These are phyloP conservation scores for Cephus pulcher DNA, from an alignment of 2,888 invertebrate genomes.

Conservation along the genomic window DNA sequence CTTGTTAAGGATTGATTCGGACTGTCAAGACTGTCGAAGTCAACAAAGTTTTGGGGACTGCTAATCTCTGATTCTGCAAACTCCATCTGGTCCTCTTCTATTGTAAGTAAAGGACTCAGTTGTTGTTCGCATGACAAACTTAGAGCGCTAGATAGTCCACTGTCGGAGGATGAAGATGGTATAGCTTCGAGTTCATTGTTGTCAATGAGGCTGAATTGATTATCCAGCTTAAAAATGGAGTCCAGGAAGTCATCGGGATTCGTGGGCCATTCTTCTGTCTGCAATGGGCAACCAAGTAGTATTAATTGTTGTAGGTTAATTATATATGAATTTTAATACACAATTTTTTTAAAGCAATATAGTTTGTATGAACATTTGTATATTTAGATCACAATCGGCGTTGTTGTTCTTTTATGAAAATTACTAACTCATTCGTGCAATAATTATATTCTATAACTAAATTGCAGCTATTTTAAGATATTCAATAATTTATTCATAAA, in stretches of 20 bases:
- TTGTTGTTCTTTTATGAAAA: background rate
- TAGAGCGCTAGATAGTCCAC: slow-evolving; percentile 74
- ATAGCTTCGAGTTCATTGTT: slow-evolving; percentile 71
- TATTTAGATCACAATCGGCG: background rate
- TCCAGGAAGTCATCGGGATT: slow-evolving; percentile 76
- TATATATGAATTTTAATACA: background rate
- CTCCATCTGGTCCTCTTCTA: slow-evolving; percentile 57
- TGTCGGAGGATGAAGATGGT: slow-evolving; percentile 75
- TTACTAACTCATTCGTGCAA: background rate
- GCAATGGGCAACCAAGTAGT: slow-evolving; percentile 36
- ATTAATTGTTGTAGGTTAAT: slow-evolving; percentile 17
- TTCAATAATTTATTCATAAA: too few species aligned
- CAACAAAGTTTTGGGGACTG: slow-evolving; percentile 53
- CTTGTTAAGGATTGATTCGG: slow-evolving; percentile 52
- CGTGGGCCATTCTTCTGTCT: slow-evolving; percentile 68
- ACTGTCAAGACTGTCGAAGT: slow-evolving; percentile 53
- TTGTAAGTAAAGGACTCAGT: slow-evolving; percentile 68
- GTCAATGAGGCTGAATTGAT: slow-evolving; percentile 68
- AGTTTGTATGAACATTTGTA: too few species aligned
- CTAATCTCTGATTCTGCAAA: slow-evolving; percentile 44
- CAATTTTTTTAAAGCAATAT: background rate
- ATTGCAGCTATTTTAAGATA: too few species aligned
- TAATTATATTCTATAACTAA: too few species aligned
- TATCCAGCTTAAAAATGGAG: slow-evolving; percentile 75
- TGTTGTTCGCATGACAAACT: slow-evolving; percentile 69